Evolutionary conservation across 2,888 invertebrate species (phyloP).

Genomic region (Hemistola chrysoprasaria): DNA sequence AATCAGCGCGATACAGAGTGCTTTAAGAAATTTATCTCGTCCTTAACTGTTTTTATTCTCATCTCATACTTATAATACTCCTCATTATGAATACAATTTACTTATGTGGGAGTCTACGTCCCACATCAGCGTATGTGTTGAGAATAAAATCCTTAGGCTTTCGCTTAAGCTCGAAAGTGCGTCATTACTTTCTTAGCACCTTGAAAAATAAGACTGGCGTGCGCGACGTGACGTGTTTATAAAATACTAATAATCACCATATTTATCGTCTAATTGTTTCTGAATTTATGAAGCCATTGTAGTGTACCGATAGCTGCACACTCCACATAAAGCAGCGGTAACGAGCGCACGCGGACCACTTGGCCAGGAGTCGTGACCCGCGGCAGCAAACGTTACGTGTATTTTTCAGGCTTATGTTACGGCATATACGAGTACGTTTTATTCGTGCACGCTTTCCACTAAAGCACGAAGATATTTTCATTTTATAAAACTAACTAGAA

Average conservation of each 20-base stretch:
- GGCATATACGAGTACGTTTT: constrained; percentile 17
- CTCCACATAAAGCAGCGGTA: constrained; percentile 57
- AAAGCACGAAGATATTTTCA: constrained; percentile 17
- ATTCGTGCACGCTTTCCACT: constrained; percentile 18
- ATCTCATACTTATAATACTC: no score
- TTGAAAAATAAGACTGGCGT: constrained; percentile 53
- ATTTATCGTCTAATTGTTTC: constrained; percentile 74
- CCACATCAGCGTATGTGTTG: no score
- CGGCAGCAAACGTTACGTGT: constrained; percentile 32
- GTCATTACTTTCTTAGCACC: constrained; percentile 67
- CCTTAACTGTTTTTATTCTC: no score
- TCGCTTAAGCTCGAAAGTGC: constrained; percentile 59
- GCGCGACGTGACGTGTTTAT: constrained; percentile 72
- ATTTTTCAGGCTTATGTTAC: constrained; percentile 26
- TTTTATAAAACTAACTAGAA: constrained; percentile 13
- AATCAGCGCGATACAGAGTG: constrained; percentile 42
- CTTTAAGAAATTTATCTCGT: constrained; percentile 8
- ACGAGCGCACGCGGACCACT: constrained; percentile 46
- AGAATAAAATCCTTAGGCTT: constrained; percentile 59
- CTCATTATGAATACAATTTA: no score
- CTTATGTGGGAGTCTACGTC: no score
- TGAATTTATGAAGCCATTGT: constrained; percentile 66
- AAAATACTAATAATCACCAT: constrained; percentile 69
- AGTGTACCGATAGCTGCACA: constrained; percentile 59
- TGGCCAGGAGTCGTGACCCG: constrained; percentile 55